Base-by-base conservation (phyloP, 2,888 invertebrate genomes). In the Theretra japonica region DNA sequence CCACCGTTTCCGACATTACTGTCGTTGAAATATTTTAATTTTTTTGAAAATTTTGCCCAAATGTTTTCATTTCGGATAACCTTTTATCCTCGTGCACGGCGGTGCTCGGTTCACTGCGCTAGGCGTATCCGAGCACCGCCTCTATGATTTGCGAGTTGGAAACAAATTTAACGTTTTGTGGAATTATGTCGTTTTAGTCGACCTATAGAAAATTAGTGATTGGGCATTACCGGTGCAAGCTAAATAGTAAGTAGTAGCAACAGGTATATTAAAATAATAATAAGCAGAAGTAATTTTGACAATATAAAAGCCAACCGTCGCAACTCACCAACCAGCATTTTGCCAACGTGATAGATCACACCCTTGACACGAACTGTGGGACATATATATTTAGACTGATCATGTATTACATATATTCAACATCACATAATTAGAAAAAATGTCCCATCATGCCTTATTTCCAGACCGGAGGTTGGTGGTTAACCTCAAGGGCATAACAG, bases 331-430 rank as follows among this genome's bases (percentile, higher is more conserved):
- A 65, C 48, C 65, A 41, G 6, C 23, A 48, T 65, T 8, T 33
- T 33, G 62, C 62, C 62, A 62, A 33, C 62, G 62, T 62, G 65
- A 41, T 23, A 65, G 15, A 48, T 65, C 41, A 65, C 65, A 23
- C 41, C 11, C 23, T 21, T 23, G 41, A 48, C 21, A 41, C 65
- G 65, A 17, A 15, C 23, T 65, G 41, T 65, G 65, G 65, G 65
- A 65, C 48, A 65, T 30, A 59, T 23, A 65, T 33, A 33, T 33
- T 15, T 21, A 65, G 41, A 48, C 65, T 65, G 8, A 48, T 5
- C 41, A 65, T 53, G 19, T 53, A n/a, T 53, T 53, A 53, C 7
- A 53, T 6, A 53, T 7, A 53, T 6, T 50, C n/a, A 53, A 53
- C 53, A 53, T n/a, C 53, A 53, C n/a, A 53, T n/a, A 53, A n/a